Conservation (phyloP, 2,888 invertebrate species). For the Odontocolon sp. region DNA sequence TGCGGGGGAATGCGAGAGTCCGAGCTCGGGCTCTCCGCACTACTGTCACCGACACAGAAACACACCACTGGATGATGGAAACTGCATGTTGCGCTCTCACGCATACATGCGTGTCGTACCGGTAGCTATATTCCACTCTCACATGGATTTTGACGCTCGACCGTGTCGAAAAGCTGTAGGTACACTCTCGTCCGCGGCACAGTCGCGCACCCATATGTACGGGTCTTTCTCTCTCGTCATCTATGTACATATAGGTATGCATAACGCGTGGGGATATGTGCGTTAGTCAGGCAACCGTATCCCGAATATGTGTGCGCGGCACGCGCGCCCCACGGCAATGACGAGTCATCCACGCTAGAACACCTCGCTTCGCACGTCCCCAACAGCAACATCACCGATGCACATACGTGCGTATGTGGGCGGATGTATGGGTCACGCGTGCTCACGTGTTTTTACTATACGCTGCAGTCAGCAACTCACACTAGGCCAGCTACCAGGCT, state of each 20-base stretch:
- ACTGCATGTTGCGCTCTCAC: constrained; percentile 14
- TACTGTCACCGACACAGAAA: background rate
- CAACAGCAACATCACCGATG: constrained; percentile 56
- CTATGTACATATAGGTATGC: background rate
- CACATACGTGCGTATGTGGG: constrained; percentile 17
- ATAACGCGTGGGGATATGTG: background rate
- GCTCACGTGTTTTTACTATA: background rate
- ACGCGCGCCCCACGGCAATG: constrained; percentile 80
- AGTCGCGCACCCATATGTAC: background rate
- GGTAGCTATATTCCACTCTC: constrained; percentile 30
- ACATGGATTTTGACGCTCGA: constrained; percentile 20
- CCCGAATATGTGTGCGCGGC: constrained; percentile 73
- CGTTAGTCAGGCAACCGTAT: background rate
- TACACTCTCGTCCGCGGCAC: background rate
- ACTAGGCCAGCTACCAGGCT: background rate
- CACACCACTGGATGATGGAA: background rate
- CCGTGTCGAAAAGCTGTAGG: constrained; percentile 51
- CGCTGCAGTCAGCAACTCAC: constrained; percentile 7
- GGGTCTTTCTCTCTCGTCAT: constrained; percentile 8
- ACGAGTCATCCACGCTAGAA: constrained; percentile 81
- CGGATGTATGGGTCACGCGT: background rate
- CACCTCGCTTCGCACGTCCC: constrained; percentile 73
- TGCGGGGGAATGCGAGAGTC: constrained; percentile 59
- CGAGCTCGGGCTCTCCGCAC: constrained; percentile 27
- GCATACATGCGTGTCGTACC: background rate